A percentile compares a stretch with the other conserved stretches of the same genome.
phyloP scores from a whole-genome alignment of 1,140 invertebrate species.

The Lordiphosa mommai region DNA sequence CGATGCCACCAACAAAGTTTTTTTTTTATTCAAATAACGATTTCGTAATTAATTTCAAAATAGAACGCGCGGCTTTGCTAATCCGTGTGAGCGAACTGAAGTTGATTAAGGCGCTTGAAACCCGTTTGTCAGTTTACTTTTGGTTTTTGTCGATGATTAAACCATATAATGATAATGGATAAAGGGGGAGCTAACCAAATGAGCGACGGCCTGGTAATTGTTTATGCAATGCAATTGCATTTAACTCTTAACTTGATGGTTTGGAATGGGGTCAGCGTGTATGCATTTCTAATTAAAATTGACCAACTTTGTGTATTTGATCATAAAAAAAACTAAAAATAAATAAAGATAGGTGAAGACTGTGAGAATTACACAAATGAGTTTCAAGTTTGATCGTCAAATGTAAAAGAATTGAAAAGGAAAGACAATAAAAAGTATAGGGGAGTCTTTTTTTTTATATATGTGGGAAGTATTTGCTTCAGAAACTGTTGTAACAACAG shows the following conservation, averaged over 20 bases:
- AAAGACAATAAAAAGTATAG: conserved; percentile 5
- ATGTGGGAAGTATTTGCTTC: conserved; percentile 9
- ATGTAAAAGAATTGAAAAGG: conserved; percentile 11
- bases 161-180: conserved; percentile 63
- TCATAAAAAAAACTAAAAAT: conserved; percentile 8
- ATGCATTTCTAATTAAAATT: conserved; percentile 31
- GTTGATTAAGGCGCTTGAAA: conserved; percentile 50
- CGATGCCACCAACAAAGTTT: conserved; percentile 60
- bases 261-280: not conserved
- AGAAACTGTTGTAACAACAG: not conserved
- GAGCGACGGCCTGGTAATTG: not conserved
- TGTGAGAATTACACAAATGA: conserved; percentile 28
- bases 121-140: conserved; percentile 53
- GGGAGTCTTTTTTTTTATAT: not conserved
- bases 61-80: conserved; percentile 18
- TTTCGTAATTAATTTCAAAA: conserved; percentile 69
- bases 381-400: conserved; percentile 7
- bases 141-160: conserved; percentile 57
- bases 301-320: not conserved
- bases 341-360: conserved; percentile 17
- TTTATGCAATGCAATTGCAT: conserved; percentile 30
- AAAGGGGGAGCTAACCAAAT: not conserved
- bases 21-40: conserved; percentile 72
- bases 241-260: conserved; percentile 12
- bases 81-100: conserved; percentile 25